Evolutionary conservation across 1,140 invertebrate species (phyloP).

Genomic region (Drosophila trapezifrons): DNA sequence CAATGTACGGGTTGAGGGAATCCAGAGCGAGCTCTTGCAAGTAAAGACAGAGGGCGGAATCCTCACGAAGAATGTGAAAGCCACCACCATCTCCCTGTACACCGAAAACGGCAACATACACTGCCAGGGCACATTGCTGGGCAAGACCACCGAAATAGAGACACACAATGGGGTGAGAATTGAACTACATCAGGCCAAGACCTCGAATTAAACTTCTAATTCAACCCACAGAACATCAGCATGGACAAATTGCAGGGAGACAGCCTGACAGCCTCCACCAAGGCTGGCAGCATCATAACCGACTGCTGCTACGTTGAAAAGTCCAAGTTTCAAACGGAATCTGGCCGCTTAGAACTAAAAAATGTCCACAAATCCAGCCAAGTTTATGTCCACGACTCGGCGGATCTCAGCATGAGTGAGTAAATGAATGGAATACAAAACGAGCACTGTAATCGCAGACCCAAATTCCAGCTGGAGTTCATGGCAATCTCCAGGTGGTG

Average conservation of each 20-base stretch:
- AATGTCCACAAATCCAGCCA: constrained; percentile 77
- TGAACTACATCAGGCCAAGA: no score
- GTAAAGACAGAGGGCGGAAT: constrained; percentile 59
- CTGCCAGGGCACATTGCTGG: constrained; percentile 68
- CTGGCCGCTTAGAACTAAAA: constrained; percentile 66
- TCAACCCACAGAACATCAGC: constrained; percentile 52
- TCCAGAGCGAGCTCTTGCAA: constrained; percentile 61
- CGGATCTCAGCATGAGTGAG: constrained; percentile 77
- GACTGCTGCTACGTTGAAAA: constrained; percentile 77
- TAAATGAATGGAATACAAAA: not conserved
- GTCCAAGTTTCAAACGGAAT: constrained; percentile 74
- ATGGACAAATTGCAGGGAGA: constrained; percentile 79
- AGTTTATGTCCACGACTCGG: constrained; percentile 64
- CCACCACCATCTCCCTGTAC: constrained; percentile 51
- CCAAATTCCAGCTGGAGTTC: constrained; percentile 63
- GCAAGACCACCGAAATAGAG: constrained; percentile 59
- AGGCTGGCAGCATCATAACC: constrained; percentile 62
- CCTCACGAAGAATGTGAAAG: constrained; percentile 63
- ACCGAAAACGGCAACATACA: constrained; percentile 67
- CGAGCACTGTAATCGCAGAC: not conserved
- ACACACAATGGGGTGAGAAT: constrained; percentile 63
- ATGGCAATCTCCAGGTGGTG: constrained; percentile 69
- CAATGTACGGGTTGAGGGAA: constrained; percentile 54
- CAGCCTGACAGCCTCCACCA: constrained; percentile 59
- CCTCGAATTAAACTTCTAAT: not conserved